Base-by-base conservation (phyloP, 2,113 vertebrate genomes). In the Thamnaconus septentrionalis region DNA sequence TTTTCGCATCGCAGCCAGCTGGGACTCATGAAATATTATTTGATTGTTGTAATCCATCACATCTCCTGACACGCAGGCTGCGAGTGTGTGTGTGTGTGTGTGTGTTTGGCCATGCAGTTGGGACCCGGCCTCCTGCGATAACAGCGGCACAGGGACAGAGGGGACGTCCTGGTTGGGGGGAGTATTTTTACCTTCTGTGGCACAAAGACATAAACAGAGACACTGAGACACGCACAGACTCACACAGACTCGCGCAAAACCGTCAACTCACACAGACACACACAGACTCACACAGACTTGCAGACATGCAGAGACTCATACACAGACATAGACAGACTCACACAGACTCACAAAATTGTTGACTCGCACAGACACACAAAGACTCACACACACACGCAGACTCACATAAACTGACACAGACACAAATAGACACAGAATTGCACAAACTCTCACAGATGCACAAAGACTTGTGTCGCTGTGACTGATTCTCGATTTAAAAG, bases 41-140 rank as follows among this genome's bases (percentile, higher is more conserved):
- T 85, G 80, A 85, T 68, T 77, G 82, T 79, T 88, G 85, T 85
- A 84, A 90, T 90, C 82, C 80, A 90, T 89, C 86, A 89, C 70
- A 71, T 73, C 53, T 59, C 71, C 52, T 88, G 84, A 90, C 80
- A 87, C 62, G 55, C 66, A 5, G 73, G 79, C 66, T 68, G 18
- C 18, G 18, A 31, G 18, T 31, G 18, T 31, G 18, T 31, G 18
- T 31, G 18, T 4, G 44, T 63, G 54, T 59, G 55, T 10, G 61
- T 61, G 66, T 64, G 41, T 79, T 75, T 59, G 59, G 64, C 58
- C 56, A 52, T 68, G 47, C 73, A 68, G 65, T 56, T 68, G 76
- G 65, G 81, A 86, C 60, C 47, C 64, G 59, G 67, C 71, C 73
- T 86, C 68, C 5, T 60, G 64, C 2, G 52, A 61, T 53, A 61